phyloP scores from a whole-genome alignment of 2,113 vertebrate genomes.

The Pachyramphus minor region DNA sequence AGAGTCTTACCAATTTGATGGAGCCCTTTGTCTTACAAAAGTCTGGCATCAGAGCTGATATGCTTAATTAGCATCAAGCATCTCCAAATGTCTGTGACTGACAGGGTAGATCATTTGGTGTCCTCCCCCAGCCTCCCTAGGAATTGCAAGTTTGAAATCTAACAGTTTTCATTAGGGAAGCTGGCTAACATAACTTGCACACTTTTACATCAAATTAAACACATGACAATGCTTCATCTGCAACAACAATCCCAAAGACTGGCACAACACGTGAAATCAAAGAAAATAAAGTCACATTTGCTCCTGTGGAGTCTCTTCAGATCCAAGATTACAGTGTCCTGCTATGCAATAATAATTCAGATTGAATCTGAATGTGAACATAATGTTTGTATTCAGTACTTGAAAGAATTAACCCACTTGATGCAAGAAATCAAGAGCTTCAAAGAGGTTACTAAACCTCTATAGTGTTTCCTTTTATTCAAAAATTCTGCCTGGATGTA shows the following conservation, averaged over 20 bases:
- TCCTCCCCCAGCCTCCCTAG: not conserved
- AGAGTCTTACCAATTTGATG: constrained; percentile 77
- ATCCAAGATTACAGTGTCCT: not conserved
- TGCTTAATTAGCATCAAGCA: constrained; percentile 76
- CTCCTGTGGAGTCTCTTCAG: not conserved
- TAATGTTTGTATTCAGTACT: not conserved
- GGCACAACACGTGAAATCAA: not conserved
- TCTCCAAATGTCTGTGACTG: constrained; percentile 70
- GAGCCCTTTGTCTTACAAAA: constrained; percentile 75
- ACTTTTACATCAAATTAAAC: constrained; percentile 51
- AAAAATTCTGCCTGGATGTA: not conserved
- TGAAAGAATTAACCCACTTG: not conserved
- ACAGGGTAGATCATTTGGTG: constrained; percentile 51
- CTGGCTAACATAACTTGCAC: constrained; percentile 41
- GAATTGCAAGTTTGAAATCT: constrained; percentile 45
- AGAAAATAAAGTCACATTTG: not conserved
- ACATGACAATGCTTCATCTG: not conserved
- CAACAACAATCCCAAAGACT: not conserved
- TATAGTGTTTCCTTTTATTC: not conserved
- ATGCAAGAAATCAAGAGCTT: not conserved
- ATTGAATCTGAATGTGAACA: not conserved
- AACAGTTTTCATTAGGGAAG: constrained; percentile 42
- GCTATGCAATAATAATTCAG: not conserved
- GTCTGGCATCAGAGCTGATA: constrained; percentile 70
- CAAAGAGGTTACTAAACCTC: not conserved